Conservation (phyloP, 2,113 vertebrate genomes). For the Marmota flaviventris region DNA sequence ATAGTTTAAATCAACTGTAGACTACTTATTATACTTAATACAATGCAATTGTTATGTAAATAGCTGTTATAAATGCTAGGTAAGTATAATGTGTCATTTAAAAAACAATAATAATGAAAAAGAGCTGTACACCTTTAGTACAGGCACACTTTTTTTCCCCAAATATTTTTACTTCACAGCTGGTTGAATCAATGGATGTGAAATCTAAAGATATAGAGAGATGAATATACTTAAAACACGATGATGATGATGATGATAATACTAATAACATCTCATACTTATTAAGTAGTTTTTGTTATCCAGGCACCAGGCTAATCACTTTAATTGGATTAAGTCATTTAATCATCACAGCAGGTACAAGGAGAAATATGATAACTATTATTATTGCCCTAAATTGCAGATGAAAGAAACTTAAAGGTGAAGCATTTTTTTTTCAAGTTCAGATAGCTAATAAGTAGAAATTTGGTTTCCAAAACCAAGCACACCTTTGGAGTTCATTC, state of each 20-base stretch:
- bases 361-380: neutral
- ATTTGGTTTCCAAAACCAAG: neutral
- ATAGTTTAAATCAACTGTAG: neutral
- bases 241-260: neutral
- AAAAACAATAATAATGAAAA: neutral
- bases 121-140: neutral
- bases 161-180: neutral
- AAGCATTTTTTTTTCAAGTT: slow-evolving; percentile 45
- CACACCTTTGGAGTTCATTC: neutral
- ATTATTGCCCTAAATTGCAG: neutral
- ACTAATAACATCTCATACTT: neutral
- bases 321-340: slow-evolving; percentile 29
- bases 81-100: neutral
- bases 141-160: neutral
- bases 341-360: neutral
- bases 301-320: neutral
- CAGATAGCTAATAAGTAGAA: slow-evolving; percentile 39
- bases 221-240: neutral
- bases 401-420: neutral
- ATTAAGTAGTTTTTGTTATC: neutral
- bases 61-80: neutral
- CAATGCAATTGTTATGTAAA: neutral
- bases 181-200: neutral
- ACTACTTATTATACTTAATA: neutral
- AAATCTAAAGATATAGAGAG: neutral